Evolutionary conservation across 1,140 invertebrate genomes (phyloP).

Genomic region (Aricia agestis): DNA sequence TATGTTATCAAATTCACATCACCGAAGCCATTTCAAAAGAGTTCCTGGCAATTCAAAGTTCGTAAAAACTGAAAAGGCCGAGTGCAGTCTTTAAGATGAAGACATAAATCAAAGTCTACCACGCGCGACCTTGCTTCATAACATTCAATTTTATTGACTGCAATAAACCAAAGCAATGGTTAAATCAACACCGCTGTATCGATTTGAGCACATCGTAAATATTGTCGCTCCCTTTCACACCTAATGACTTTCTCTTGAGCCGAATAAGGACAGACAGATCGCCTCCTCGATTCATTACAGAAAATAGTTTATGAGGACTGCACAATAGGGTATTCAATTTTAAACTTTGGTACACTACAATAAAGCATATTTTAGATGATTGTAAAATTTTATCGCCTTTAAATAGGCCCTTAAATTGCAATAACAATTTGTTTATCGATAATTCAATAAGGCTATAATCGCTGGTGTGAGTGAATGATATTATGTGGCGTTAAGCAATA

Average conservation of each 20-base stretch:
- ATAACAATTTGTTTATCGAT: conserved; percentile 76
- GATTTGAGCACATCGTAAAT: conserved; percentile 71
- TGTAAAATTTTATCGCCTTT: conserved; percentile 67
- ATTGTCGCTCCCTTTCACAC: conserved; percentile 48
- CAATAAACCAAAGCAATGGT: conserved; percentile 74
- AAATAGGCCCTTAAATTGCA: conserved; percentile 76
- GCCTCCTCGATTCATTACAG: conserved; percentile 59
- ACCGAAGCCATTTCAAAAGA: background rate
- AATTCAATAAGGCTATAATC: conserved; percentile 43
- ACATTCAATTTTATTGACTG: conserved; percentile 74
- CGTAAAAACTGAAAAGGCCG: conserved; percentile 31
- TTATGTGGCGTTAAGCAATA: conserved; percentile 1
- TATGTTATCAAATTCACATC: conserved; percentile 4
- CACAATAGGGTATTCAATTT: conserved; percentile 27
- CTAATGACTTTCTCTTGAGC: conserved; percentile 23
- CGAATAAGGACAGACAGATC: conserved; percentile 38
- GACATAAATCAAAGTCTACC: conserved; percentile 70
- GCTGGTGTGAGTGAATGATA: conserved; percentile 21
- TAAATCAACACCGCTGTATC: conserved; percentile 71
- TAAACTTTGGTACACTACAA: conserved; percentile 28
- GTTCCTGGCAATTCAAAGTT: background rate
- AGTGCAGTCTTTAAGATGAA: conserved; percentile 43
- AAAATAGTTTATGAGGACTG: conserved; percentile 69
- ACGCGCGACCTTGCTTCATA: conserved; percentile 71
- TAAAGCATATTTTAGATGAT: conserved; percentile 34